Conservation (phyloP, 2,888 invertebrate genomes). For the Pristionchus mayeri region DNA sequence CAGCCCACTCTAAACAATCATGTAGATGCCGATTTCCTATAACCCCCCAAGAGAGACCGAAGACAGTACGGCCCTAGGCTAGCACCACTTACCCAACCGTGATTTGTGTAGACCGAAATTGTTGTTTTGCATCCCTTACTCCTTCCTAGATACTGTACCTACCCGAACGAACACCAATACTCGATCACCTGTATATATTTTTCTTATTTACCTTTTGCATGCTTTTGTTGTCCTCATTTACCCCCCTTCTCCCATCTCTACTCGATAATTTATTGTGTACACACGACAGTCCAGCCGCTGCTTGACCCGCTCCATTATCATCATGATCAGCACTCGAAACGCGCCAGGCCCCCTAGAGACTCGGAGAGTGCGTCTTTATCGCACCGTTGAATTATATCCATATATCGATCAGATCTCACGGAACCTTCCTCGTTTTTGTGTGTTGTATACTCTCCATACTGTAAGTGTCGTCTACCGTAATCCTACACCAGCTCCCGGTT, state of each 20-base stretch:
- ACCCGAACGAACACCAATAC: slow-evolving; percentile 4
- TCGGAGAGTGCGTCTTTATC: neutral
- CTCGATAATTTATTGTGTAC: neutral
- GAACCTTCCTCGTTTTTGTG: neutral
- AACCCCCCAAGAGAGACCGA: neutral
- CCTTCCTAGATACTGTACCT: neutral
- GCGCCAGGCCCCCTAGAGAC: slow-evolving; percentile 17
- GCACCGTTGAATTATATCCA: neutral
- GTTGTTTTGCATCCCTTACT: neutral
- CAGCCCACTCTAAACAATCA: slow-evolving; percentile 46
- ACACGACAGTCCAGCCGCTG: slow-evolving; percentile 8
- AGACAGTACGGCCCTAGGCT: slow-evolving; percentile 47
- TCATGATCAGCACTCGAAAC: slow-evolving; percentile 14
- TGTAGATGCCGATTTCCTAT: slow-evolving; percentile 13
- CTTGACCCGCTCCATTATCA: slow-evolving; percentile 21
- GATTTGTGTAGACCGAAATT: slow-evolving; percentile 39
- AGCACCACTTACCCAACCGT: neutral
- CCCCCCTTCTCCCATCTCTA: neutral
- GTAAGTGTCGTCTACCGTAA: slow-evolving; percentile 31
- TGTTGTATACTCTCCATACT: neutral
- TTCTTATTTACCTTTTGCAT: neutral
- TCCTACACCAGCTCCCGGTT: slow-evolving; percentile 12
- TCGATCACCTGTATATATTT: slow-evolving; percentile 40
- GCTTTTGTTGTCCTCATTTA: neutral
- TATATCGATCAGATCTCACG: neutral